Conservation (phyloP, 2,113 vertebrate genomes). For the Vimba vimba region DNA sequence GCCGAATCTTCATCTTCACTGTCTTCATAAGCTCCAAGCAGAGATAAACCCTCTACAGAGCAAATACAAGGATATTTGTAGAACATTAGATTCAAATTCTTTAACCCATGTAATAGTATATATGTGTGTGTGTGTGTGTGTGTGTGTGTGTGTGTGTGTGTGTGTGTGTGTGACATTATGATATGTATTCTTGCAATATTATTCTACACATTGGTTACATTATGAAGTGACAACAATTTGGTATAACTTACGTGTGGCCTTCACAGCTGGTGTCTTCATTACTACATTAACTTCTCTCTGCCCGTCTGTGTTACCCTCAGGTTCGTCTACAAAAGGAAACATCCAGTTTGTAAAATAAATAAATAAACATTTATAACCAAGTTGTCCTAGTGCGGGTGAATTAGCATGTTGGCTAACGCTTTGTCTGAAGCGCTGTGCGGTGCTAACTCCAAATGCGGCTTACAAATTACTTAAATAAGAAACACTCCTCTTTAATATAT, state of each 20-base stretch:
- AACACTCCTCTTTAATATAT: background rate
- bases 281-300: constrained; percentile 71
- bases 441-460: background rate
- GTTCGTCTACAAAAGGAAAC: constrained; percentile 77
- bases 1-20: constrained; percentile 90
- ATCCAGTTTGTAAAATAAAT: background rate
- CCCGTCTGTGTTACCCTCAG: constrained; percentile 78
- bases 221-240: background rate
- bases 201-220: background rate
- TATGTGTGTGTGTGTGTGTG: no score
- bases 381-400: background rate
- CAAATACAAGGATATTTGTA: background rate
- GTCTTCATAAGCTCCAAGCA: constrained; percentile 95
- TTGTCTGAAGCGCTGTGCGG: background rate
- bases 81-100: background rate
- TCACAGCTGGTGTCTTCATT: constrained; percentile 80
- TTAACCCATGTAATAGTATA: background rate
- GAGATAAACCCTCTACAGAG: constrained; percentile 86
- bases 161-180: no score
- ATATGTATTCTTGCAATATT: background rate
- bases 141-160: no score
- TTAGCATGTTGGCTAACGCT: constrained; percentile 35
- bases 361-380: background rate
- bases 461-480: background rate
- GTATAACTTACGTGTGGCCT: constrained; percentile 84